Evolutionary conservation across 2,888 invertebrate species (phyloP), one percentile per base, ranked within the genome.

Genomic region (Oegoconia quadripuncta): DNA sequence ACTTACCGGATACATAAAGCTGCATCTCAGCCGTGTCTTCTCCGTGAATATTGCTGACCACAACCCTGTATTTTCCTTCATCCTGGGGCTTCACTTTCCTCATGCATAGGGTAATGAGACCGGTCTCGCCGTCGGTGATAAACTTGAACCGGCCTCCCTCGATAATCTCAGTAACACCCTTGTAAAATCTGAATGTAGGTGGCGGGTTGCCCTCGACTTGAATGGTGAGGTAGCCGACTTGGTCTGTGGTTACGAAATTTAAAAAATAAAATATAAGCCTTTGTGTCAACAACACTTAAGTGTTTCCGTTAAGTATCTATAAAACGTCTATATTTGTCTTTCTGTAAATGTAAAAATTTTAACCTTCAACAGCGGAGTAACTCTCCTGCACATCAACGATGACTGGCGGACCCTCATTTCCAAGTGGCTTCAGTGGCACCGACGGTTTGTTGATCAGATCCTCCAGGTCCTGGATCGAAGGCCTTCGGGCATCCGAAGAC

Each of bases 361-460:
- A 18, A 97, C 98, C 98, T 93, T 99, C 99, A 80, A 97, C 94
- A 42, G 97, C 97, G 30, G 97, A 95, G 83, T 98, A 97, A 70
- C 95, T 98, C 74, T 97, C 96, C 77, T 97, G 95, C 29, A 96
- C 94, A 78, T 97, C 97, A 53, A 97, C 93, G 74, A 98, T 97
- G 53, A 91, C 91, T 26, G 98, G 97, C 52, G 97, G 95, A 44
- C 96, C 96, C 50, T 91, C 91, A 66, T 91, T 90, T 49, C 96
- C 97, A 37, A 91, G 76, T 49, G 95, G 90, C 72, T 92, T 93
- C 51, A 98, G 88, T 32, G 98, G 97, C 37, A 97, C 96, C 34
- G 96, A 96, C 29, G 96, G 94, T 74, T 96, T 95, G 74, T 97
- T 95, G 77, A 97, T 94, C 56, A 93, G 91, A 74, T 96, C 96